Evolutionary conservation across 2,113 vertebrate genomes (phyloP), one percentile per base, ranked within the genome.

Genomic region (Seriola dumerili): DNA sequence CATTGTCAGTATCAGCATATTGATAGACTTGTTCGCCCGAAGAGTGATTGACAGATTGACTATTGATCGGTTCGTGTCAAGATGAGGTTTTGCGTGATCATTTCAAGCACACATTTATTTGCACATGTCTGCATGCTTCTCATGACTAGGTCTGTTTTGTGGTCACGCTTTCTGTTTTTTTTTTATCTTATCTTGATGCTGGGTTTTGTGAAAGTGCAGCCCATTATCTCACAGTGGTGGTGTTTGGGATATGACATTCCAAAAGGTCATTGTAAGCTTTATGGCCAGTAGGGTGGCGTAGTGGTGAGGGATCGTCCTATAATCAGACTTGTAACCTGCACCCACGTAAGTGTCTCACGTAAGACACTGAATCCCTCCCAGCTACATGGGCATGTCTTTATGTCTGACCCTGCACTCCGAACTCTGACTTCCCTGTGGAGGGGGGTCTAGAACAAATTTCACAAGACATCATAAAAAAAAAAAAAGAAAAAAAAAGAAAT

Each of bases 11-110:
- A 79, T 85, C 80, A 87, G 90, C 80, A 86, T 93, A 94, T 94
- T 93, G 94, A 95, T 91, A 83, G 80, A 88, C 78, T 89, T 89
- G 89, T 90, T 92, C 70, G 61, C 63, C 46, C 44, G 8, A 34
- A 79, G 70, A 95, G 92, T 91, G 93, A 95, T 93, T 91, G 81
- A 86, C 86, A 46, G 78, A 83, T 88, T 88, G 78, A 83, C 50
- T 72, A 68, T 76, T 84, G 83, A 91, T 91, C 77, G 70, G 73
- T 62, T 78, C 55, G 65, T 62, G 44, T 78, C 54, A 52, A 79
- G 61, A 48, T 71, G 23, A 50, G 0, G 11, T 84, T 75, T 72
- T 38, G 40, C 23, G 13, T 63, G 12, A 69, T 82, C 16, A 48
- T 81, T 87, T 79, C 19, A 36, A 42, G 54, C 40, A 13, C 42